A percentile compares a stretch with the other conserved stretches of the same genome.
Evolutionary conservation across 2,113 vertebrate species (phyloP).

Genomic region (human (Homo sapiens)): GRCh38 chr1:50100001-50100500

Average conservation of each 20-base stretch:
- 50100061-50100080: background rate
- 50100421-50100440: background rate
- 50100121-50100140: conserved; percentile 49
- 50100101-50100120: conserved; percentile 19
- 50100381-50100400: background rate
- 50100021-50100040: background rate
- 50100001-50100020: conserved; percentile 26
- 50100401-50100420: background rate
- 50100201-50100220: conserved; percentile 18
- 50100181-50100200: conserved; percentile 14
- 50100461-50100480: conserved; percentile 38
- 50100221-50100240: background rate
- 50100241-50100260: conserved; percentile 23
- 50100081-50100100: conserved; percentile 19
- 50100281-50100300: conserved; percentile 11
- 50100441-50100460: background rate
- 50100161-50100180: conserved; percentile 16
- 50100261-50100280: conserved; percentile 19
- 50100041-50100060: background rate
- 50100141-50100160: conserved; percentile 31
- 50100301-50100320: background rate
- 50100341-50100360: background rate
- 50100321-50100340: conserved; percentile 5
- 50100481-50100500: background rate
- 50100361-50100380: background rate